Base-by-base conservation (phyloP, 1,140 invertebrate genomes). In the Sycophila sp. region DNA sequence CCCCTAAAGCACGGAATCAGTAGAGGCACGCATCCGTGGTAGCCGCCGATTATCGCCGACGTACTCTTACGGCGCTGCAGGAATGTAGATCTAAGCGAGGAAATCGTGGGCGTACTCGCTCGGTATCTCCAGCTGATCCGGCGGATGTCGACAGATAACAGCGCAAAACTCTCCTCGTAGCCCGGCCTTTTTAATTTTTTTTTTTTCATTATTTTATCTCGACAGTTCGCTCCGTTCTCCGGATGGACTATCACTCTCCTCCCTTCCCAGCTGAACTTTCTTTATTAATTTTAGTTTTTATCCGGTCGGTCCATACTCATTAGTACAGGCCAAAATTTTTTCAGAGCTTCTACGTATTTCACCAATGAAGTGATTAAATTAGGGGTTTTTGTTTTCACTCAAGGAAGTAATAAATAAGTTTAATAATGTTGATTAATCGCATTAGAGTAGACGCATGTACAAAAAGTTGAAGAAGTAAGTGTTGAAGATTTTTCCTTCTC, bases 91-190 rank as follows among this genome's bases (percentile, higher is more conserved):
- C 73, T 75, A 74, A 77, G 64, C 78, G 74, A 82, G 80, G 79
- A 81, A 82, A 80, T 78, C 73, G 81, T 83, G 79, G 81, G 81
- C 75, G 79, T 47, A 1, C 22, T 28, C 69, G 74, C 72, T 73
- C 62, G 60, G 73, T 81, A 82, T 82, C 81, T 77, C 71, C 17
- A 73, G 80, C 80, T 83, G 81, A 83, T 83, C 81, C 81, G 81
- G 81, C 81, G 81, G 81, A 83, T 82, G 81, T 77, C 75, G 76
- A n/a, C 66, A 71, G 80, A 83, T 81, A 83, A 80, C 63, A 71
- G 56, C 19, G 74, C 74, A 40, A 58, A 79, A 78, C 78, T 81
- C 77, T 82, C 81, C 56, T 81, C 78, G 63, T 77, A 81, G 60
- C 75, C 70, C 30, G 15, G 15, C 13, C 24, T 36, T 40, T 81